Percentiles rank a stretch among this genome's conserved stretches.
Conservation (phyloP, 1,140 invertebrate genomes). For the Eriocheir sinensis region DNA sequence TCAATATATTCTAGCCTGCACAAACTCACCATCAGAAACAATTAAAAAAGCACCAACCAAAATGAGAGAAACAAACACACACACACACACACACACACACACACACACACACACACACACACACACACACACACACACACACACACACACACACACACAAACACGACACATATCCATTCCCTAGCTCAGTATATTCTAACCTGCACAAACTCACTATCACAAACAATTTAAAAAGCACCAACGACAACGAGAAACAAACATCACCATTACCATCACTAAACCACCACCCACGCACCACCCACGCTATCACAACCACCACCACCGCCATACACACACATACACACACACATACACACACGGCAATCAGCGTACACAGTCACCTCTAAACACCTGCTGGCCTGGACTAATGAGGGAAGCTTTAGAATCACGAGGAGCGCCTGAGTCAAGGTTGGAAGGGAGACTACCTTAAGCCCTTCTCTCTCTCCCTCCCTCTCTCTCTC, state of each 20-base stretch:
- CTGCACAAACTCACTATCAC: neutral
- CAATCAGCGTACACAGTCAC: neutral
- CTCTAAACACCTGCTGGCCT: too few relatives aligned
- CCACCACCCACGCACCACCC: too few relatives aligned
- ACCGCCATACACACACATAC: too few relatives aligned
- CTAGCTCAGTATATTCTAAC: neutral
- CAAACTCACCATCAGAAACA: neutral
- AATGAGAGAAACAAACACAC: neutral
- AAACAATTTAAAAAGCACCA: too few relatives aligned
- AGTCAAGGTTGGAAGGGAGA: neutral
- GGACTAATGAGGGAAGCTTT: too few relatives aligned
- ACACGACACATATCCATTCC: neutral
- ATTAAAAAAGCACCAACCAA: neutral
- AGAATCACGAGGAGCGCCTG: too few relatives aligned
- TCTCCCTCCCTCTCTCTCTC: neutral
- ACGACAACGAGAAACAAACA: neutral
- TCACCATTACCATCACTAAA: neutral
- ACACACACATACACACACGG: neutral
- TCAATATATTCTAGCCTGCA: neutral
- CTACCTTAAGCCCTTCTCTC: neutral
- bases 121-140: slow-evolving; percentile 22
- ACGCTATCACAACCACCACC: too few relatives aligned
- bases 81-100: neutral
- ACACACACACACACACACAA: slow-evolving; percentile 13
- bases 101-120: neutral